Evolutionary conservation across 2,797 vertebrate genomes (phyloP), one percentile per base, ranked within the genome.

Genomic region (Betta splendens): DNA sequence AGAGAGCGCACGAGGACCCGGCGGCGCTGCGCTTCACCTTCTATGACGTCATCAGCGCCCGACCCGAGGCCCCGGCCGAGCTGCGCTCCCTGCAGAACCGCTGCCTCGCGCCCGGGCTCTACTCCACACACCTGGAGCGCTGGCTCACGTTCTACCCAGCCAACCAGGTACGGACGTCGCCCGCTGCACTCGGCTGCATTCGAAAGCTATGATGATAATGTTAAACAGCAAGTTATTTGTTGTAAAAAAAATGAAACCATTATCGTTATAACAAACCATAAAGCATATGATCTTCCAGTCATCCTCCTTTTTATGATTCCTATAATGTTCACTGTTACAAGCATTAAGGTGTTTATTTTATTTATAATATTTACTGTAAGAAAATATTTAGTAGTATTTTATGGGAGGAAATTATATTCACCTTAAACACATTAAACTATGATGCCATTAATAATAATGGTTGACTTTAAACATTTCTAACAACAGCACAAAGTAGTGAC

Each of bases 1-100:
- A 99, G 73, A 90, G 94, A 87, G 97, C 95, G 64, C 96, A 97
- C 2, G 94, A 96, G 86, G 97, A 98, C 80, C 93, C 89, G 0
- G 83, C 93, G 3, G 96, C 96, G 17, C 83, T 96, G 70, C 92
- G 88, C 37, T 98, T 94, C 87, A 95, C 92, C 84, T 99, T 99
- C 75, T 95, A 95, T 57, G 93, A 98, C 79, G 95, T 98, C 69
- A 95, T 98, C 77, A 94, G 93, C 0, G 92, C 93, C 1, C 85
- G 88, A 63, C 89, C 89, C 0, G 87, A 91, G 40, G 93, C 92
- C 0, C 86, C 94, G 3, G 55, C 89, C 0, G 94, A 97, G 63
- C 87, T 97, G 22, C 92, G 91, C 57, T 88, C 92, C 8, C 90
- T 98, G 33, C 95, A 97, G 87, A 94, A 80, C 87, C 92, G 92